These are phyloP conservation scores for Gnathonemus echidnorhynchus DNA, from an alignment of 2,113 vertebrate species.

Conservation along the genomic window DNA sequence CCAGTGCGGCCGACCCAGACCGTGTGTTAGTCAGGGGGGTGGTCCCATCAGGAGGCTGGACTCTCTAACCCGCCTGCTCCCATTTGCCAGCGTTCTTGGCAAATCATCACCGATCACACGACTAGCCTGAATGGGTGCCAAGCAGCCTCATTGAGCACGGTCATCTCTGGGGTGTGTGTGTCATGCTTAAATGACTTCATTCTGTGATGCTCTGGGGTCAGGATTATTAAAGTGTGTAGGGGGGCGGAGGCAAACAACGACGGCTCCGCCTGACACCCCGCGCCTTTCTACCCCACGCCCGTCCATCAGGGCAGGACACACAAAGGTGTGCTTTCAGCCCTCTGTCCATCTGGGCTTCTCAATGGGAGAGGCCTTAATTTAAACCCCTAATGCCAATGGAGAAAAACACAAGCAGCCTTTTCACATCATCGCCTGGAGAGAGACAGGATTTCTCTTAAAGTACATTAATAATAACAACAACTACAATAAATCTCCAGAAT, in stretches of 20 bases:
- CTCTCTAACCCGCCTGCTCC: not conserved
- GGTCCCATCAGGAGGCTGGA: not conserved
- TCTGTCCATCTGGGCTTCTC: not conserved
- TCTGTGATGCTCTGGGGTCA: not conserved
- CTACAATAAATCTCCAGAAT: not conserved
- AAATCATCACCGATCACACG: not conserved
- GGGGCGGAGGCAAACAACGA: conserved; percentile 25
- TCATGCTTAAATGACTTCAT: not conserved
- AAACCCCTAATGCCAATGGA: not conserved
- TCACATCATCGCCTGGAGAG: not conserved
- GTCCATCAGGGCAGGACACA: not conserved
- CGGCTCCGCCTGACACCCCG: conserved; percentile 23
- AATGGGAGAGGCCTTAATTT: not conserved
- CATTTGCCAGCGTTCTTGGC: not conserved
- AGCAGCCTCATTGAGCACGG: not conserved
- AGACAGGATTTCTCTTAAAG: not conserved
- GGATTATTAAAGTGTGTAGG: not conserved
- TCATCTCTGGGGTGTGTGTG: not conserved
- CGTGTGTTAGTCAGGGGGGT: not conserved
- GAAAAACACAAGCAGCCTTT: not conserved
- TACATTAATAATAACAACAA: not conserved
- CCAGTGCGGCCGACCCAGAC: not conserved
- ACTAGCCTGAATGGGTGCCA: not conserved
- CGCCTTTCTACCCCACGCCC: not conserved
- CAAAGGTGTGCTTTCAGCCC: conserved; percentile 32